Percentiles rank a stretch among this genome's conserved stretches.
Evolutionary conservation across 1,140 invertebrate species (phyloP).

Genomic region (Cyrtorhinus lividipennis): DNA sequence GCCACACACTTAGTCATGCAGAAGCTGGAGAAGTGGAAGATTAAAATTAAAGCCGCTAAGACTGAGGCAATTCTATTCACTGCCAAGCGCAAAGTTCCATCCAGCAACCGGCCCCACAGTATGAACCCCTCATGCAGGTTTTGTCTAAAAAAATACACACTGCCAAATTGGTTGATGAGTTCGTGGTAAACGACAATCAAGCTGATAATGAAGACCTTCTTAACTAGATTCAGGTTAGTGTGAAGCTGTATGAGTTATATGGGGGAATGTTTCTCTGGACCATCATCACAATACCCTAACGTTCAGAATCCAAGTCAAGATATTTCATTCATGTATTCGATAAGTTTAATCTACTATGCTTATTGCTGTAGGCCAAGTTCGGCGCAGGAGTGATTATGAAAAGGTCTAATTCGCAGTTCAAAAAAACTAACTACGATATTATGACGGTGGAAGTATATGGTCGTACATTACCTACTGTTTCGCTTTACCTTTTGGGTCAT

Average conservation of each 20-base stretch:
- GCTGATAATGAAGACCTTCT: conserved; percentile 68
- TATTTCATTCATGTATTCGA: not conserved
- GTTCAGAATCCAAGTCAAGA: not conserved
- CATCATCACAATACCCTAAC: not conserved
- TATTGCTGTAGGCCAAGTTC: not conserved
- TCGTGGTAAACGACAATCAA: conserved; percentile 52
- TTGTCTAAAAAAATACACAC: too few species aligned
- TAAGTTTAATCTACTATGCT: not conserved
- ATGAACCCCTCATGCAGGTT: too few species aligned
- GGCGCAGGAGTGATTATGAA: not conserved
- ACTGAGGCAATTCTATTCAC: too few species aligned
- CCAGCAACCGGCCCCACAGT: too few species aligned
- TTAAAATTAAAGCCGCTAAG: too few species aligned
- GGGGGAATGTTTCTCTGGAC: not conserved
- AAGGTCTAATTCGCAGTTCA: not conserved
- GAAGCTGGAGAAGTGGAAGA: too few species aligned
- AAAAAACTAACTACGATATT: too few species aligned
- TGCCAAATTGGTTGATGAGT: conserved; percentile 75
- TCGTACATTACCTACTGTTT: too few species aligned
- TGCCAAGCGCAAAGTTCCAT: too few species aligned
- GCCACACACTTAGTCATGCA: too few species aligned
- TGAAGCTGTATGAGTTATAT: not conserved
- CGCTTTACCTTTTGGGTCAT: too few species aligned
- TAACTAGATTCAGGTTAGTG: conserved; percentile 39
- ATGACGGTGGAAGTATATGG: too few species aligned